Base-by-base conservation (phyloP, 2,797 vertebrate species). In the Hippopotamyrus pictus region DNA sequence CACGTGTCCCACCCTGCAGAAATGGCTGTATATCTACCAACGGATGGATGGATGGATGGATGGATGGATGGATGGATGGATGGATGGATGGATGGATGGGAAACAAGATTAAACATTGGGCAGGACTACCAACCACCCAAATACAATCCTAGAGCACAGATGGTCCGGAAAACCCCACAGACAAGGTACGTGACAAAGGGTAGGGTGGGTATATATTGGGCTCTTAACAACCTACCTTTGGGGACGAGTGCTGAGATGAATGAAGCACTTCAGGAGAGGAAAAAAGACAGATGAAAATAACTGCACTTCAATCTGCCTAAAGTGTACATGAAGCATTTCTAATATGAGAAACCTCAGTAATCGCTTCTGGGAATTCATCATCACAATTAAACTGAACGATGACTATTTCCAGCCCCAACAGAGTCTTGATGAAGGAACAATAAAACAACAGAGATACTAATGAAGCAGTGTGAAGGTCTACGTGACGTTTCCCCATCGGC, bases 211-310 rank as follows among this genome's bases (percentile, higher is more conserved):
- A 62, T n/a, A 57, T 25, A 8, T 2, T 62, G 59, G 59, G 7
- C 8, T 62, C 59, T 62, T 33, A 37, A 76, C 33, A 19, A 14
- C 33, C 69, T 76, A 76, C 33, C 69, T 76, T 76, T 76, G 69
- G 29, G 69, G 33, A 76, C 5, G 0, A 14, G 22, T 73, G 65
- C 25, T 73, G 33, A 73, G 85, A 33, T 29, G n/a, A 41, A 46
- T 69, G 25, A 51, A 65, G 82, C 25, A 37, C 25, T 59, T 87
- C 46, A 54, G 19, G 50, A 86, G 62, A 83, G 41, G 73, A 57
- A 51, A 87, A 87, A 87, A 86, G 46, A 89, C 51, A 19, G 50
- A 85, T 85, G n/a, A 33, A 85, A 85, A 50, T 85, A 51, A 85
- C 44, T 65, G 59, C 33, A 89, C 2, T n/a, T 1, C 12, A 53